Evolutionary conservation across 2,888 invertebrate species (phyloP).

Genomic region (Helicoverpa assulta): DNA sequence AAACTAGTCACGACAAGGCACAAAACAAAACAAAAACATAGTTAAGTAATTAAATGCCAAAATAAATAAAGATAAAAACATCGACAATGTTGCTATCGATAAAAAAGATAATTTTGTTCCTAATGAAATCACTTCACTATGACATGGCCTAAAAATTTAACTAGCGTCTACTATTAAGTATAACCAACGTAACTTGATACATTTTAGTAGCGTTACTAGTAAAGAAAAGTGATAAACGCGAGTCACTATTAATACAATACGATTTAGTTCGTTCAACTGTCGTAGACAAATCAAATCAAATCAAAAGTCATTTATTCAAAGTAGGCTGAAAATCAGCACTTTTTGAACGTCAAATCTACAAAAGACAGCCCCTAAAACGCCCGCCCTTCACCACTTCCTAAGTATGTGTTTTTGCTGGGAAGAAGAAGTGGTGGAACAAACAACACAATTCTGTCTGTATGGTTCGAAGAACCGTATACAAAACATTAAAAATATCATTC

Average conservation of each 20-base stretch:
- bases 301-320: too few relatives aligned
- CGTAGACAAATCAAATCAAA: too few relatives aligned
- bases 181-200: constrained; percentile 1
- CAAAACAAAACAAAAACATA: constrained; percentile 22
- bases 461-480: too few relatives aligned
- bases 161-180: constrained; percentile 17
- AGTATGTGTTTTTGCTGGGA: too few relatives aligned
- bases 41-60: constrained; percentile 23
- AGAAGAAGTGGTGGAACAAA: too few relatives aligned
- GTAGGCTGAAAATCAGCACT: too few relatives aligned
- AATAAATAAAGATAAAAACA: constrained; percentile 34
- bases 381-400: too few relatives aligned
- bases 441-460: too few relatives aligned
- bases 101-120: constrained; percentile 43
- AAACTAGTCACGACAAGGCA: constrained; percentile 9
- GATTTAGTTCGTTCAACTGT: not conserved
- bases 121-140: constrained; percentile 43
- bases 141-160: constrained; percentile 30
- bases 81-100: constrained; percentile 1
- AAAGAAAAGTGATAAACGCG: not conserved
- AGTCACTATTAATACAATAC: not conserved
- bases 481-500: too few relatives aligned
- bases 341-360: too few relatives aligned
- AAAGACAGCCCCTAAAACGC: too few relatives aligned
- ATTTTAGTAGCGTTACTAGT: not conserved